These are phyloP conservation scores for Cephalopholis sonnerati DNA, from an alignment of 2,113 vertebrate species.

Conservation along the genomic window DNA sequence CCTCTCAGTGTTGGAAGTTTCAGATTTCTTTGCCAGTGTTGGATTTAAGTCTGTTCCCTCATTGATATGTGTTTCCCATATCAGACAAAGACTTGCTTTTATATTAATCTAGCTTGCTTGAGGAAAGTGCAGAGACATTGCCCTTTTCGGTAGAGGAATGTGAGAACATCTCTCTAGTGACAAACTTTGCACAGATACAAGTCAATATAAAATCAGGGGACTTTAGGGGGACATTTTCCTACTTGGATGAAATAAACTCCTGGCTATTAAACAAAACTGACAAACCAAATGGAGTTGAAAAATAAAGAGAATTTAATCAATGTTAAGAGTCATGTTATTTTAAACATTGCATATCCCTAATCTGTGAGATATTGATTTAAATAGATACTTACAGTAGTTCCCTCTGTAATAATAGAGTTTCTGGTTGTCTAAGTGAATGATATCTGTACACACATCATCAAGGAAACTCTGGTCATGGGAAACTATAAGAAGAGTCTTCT, in stretches of 20 bases:
- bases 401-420: slow-evolving; percentile 94
- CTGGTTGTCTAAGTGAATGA: slow-evolving; percentile 91
- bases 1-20: no score
- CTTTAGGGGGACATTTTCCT: neutral
- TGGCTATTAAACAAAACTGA: neutral
- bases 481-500: slow-evolving; percentile 93
- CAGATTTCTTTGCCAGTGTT: no score
- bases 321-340: neutral
- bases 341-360: neutral
- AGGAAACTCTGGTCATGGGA: slow-evolving; percentile 96
- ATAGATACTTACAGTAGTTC: slow-evolving; percentile 89
- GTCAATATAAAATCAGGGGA: no score
- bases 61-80: no score
- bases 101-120: no score
- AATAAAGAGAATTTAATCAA: neutral
- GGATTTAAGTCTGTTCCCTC: no score
- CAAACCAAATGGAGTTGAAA: no score
- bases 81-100: no score
- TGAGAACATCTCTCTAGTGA: no score
- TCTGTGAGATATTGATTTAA: neutral
- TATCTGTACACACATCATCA: slow-evolving; percentile 94
- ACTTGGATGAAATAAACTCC: neutral
- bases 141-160: no score
- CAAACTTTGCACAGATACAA: no score
- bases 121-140: no score